These are phyloP conservation scores for Ovibos moschatus DNA, from an alignment of 2,113 vertebrate species.

Conservation along the genomic window DNA sequence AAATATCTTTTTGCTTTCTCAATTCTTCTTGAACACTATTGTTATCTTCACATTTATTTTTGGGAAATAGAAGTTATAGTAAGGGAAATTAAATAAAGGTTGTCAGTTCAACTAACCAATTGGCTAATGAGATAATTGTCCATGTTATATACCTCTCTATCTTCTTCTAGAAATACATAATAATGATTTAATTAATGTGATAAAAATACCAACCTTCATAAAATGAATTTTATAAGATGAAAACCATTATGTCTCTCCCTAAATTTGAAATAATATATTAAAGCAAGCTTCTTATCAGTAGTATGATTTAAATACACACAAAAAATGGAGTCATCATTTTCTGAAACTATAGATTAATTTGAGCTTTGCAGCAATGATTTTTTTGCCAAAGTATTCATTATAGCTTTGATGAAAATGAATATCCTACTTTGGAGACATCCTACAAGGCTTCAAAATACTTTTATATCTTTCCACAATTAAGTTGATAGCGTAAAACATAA, in stretches of 20 bases:
- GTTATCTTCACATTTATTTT: not conserved
- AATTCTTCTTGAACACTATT: not conserved
- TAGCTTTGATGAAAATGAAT: not conserved
- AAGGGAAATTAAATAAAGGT: not conserved
- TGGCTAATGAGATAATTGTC: not conserved
- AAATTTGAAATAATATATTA: not conserved
- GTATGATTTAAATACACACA: not conserved
- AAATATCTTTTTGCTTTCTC: not conserved
- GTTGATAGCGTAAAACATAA: not conserved
- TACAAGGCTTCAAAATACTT: not conserved
- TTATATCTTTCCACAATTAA: not conserved
- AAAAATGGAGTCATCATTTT: not conserved
- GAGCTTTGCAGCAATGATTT: not conserved
- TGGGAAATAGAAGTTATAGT: not conserved
- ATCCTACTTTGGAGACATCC: not conserved
- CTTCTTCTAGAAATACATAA: constrained; percentile 20
- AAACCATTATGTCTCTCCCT: not conserved
- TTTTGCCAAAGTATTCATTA: constrained; percentile 25
- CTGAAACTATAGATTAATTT: constrained; percentile 29
- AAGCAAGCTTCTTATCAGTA: constrained; percentile 22
- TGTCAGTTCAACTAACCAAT: not conserved
- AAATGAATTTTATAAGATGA: constrained; percentile 18
- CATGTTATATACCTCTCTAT: not conserved
- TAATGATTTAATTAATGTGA: constrained; percentile 31
- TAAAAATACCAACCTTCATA: not conserved